phyloP scores from a whole-genome alignment of 2,888 invertebrate species.

The Lasioglossum leucozonium region DNA sequence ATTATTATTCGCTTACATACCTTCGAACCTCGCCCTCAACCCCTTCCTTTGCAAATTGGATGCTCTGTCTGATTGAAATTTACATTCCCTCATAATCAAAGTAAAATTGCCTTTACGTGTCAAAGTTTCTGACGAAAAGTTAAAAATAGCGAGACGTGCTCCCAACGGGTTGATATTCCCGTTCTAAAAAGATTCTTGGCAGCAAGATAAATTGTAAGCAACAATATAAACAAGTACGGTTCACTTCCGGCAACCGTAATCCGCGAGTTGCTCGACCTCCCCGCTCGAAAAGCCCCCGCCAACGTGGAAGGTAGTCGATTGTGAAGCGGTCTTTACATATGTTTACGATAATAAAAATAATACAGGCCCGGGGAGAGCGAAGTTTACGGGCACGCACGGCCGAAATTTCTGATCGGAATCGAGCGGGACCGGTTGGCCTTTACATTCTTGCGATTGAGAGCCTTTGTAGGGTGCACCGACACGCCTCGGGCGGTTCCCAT shows the following conservation, averaged over 20 bases:
- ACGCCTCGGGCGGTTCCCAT: constrained; percentile 79
- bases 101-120: no score
- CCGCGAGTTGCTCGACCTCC: background rate
- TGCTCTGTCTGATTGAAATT: no score
- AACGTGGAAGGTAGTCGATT: background rate
- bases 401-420: constrained; percentile 68
- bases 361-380: background rate
- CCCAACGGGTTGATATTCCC: no score
- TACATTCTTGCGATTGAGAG: constrained; percentile 74
- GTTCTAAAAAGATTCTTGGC: background rate
- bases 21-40: no score
- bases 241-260: background rate
- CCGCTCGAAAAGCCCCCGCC: background rate
- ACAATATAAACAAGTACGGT: background rate
- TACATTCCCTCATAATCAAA: no score
- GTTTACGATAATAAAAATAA: constrained; percentile 13
- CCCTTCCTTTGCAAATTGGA: no score
- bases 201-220: background rate
- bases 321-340: background rate
- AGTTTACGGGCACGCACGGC: constrained; percentile 31
- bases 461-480: constrained; percentile 73
- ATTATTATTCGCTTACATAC: no score
- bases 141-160: no score
- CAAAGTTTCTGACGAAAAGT: no score
- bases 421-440: constrained; percentile 63